These are phyloP conservation scores for Crotalus horridus DNA, from an alignment of 2,113 vertebrate species.

Conservation along the genomic window DNA sequence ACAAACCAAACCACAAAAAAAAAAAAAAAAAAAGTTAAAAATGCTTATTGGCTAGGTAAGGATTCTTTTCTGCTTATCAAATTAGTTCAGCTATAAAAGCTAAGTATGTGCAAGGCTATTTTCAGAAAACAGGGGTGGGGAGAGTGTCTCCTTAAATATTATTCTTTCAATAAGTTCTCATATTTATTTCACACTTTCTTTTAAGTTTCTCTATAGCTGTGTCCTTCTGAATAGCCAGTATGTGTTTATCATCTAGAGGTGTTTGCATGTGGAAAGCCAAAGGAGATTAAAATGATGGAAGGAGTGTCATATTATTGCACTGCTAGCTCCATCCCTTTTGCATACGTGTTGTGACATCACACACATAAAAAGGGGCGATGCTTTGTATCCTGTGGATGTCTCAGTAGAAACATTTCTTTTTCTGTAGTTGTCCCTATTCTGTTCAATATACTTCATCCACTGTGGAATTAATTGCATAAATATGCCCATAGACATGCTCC, in stretches of 20 bases:
- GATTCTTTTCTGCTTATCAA: neutral
- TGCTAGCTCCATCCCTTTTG: neutral
- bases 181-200: neutral
- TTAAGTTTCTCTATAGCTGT: too few relatives aligned
- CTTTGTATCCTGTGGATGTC: neutral
- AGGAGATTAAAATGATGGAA: neutral
- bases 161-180: neutral
- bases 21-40: neutral
- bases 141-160: neutral
- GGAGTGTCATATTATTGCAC: neutral
- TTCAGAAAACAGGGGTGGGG: neutral
- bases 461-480: too few relatives aligned
- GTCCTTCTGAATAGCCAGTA: neutral
- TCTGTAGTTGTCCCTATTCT: neutral
- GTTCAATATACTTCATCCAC: neutral
- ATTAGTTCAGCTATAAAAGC: neutral
- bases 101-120: neutral
- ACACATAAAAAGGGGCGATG: neutral
- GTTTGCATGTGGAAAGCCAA: neutral
- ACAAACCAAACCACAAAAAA: slow-evolving; percentile 27
- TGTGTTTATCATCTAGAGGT: neutral
- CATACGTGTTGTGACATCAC: neutral
- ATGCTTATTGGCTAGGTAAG: neutral
- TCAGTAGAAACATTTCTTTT: neutral
- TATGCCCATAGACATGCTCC: too few relatives aligned